Conservation (phyloP, 2,797 vertebrate species). For the Sciurus vulgaris region DNA sequence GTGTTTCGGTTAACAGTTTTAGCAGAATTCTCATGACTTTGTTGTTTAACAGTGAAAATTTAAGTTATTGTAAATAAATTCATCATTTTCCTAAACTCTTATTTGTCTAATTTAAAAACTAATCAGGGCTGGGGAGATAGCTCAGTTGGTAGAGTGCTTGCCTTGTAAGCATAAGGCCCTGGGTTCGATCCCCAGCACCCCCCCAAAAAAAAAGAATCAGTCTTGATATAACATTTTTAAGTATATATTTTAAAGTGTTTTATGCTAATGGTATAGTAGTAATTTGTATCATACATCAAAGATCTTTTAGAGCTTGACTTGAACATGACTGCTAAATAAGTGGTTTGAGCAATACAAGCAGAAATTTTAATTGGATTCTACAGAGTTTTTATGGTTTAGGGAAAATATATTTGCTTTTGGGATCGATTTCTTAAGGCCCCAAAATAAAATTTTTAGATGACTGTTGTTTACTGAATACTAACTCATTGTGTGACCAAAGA, state of each 20-base stretch:
- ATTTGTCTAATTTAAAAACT: slow-evolving; percentile 68
- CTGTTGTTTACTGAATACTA: slow-evolving; percentile 47
- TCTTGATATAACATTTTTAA: slow-evolving; percentile 50
- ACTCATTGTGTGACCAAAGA: background rate
- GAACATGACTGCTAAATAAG: slow-evolving; percentile 53
- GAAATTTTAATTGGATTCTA: slow-evolving; percentile 58
- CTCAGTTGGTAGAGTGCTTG: too few relatives aligned
- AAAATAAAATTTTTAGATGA: slow-evolving; percentile 58
- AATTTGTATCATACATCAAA: slow-evolving; percentile 61
- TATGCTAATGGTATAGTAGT: slow-evolving; percentile 15
- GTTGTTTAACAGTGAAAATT: background rate
- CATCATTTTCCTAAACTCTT: slow-evolving; percentile 68
- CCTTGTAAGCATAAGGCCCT: too few relatives aligned
- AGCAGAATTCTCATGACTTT: background rate
- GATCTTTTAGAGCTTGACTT: slow-evolving; percentile 60
- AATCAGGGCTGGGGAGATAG: too few relatives aligned
- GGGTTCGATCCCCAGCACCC: too few relatives aligned
- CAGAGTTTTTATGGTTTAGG: slow-evolving; percentile 28
- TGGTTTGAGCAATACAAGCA: slow-evolving; percentile 45
- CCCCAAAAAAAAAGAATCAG: too few relatives aligned
- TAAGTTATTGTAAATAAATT: slow-evolving; percentile 44
- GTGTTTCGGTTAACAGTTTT: background rate
- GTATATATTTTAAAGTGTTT: slow-evolving; percentile 48
- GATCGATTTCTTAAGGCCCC: slow-evolving; percentile 38
- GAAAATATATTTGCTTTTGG: slow-evolving; percentile 48